Base-by-base conservation (phyloP, 30 jellyfish, hydroid and myxozoan genomes). In the Aurelia sp. region DNA sequence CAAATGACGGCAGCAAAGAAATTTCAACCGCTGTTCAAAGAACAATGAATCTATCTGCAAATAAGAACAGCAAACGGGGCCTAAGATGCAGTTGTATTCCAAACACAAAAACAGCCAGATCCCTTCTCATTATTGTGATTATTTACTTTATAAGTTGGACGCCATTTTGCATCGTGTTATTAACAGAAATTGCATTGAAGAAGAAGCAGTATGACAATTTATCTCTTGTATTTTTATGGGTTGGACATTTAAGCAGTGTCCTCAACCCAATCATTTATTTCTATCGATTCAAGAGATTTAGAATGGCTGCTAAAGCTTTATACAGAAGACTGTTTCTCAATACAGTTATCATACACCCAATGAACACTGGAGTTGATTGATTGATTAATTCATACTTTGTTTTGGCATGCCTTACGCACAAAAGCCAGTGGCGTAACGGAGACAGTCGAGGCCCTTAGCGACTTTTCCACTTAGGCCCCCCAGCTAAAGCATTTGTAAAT, bases 121-220 rank as follows among this genome's bases (percentile, higher is more conserved):
- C 92, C 13, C 73, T 82, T 6, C 72, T 82, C 51, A 82, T 82
- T 22, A 73, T 82, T 16, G 86, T 82, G 22, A 41, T 82, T 13
- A 72, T 64, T 22, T 82, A 82, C 59, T 71, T 82, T 50, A 71
- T 82, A 21, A 20, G 80, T n/a, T 82, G 92, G 92, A 30, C 92
- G 4, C 92, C 92, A 21, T 82, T 70, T 71, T 82, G 92, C 53
- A 20, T 71, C 61, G 55, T 82, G 18, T 70, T 82, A 63, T 66
- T 82, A 8, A 20, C 66, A 3, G 92, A 82, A 71, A 82, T 82
- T 41, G 86, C 37, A 40, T 20, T 30, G 70, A 63, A 63, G 71
- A 21, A 44, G 73, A 82, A 82, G 76, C 60, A 12, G 62, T 61
- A 6, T 62, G 6, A 18, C 3, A 53, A 82, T 53, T 21, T 82